These are phyloP conservation scores for Centroberyx gerrardi DNA, from an alignment of 2,797 vertebrate species.

Conservation along the genomic window DNA sequence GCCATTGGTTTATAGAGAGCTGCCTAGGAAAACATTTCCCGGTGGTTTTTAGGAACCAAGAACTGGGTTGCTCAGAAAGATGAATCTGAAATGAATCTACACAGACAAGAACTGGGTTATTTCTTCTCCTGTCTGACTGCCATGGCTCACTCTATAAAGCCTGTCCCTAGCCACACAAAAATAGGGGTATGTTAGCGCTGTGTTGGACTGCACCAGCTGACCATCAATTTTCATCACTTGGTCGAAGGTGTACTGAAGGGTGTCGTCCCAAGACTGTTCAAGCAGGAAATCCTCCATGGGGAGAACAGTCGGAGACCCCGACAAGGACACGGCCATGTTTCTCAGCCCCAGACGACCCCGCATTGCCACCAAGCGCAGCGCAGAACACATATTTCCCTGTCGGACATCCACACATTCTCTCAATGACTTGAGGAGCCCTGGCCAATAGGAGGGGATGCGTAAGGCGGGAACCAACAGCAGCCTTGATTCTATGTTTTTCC, in stretches of 20 bases:
- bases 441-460: slow-evolving; percentile 22
- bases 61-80: too few species aligned
- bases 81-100: too few species aligned
- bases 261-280: slow-evolving; percentile 17
- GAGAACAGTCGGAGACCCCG: neutral
- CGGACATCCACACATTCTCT: slow-evolving; percentile 30
- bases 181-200: too few species aligned
- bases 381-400: neutral
- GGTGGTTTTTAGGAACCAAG: too few species aligned
- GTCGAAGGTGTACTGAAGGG: neutral
- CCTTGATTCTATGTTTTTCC: neutral
- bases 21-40: too few species aligned
- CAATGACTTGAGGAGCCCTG: slow-evolving; percentile 37
- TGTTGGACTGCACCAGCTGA: neutral
- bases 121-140: too few species aligned
- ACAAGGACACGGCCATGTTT: too few species aligned
- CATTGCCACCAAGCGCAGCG: too few species aligned
- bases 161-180: neutral
- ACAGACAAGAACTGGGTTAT: too few species aligned
- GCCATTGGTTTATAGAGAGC: too few species aligned
- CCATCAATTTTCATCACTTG: slow-evolving; percentile 15
- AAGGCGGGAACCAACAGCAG: slow-evolving; percentile 10
- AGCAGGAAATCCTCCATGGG: slow-evolving; percentile 14
- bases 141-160: neutral
- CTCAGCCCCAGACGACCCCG: too few species aligned